Conservation (phyloP, 1,140 invertebrate genomes). For the Drosophila bifasciata region DNA sequence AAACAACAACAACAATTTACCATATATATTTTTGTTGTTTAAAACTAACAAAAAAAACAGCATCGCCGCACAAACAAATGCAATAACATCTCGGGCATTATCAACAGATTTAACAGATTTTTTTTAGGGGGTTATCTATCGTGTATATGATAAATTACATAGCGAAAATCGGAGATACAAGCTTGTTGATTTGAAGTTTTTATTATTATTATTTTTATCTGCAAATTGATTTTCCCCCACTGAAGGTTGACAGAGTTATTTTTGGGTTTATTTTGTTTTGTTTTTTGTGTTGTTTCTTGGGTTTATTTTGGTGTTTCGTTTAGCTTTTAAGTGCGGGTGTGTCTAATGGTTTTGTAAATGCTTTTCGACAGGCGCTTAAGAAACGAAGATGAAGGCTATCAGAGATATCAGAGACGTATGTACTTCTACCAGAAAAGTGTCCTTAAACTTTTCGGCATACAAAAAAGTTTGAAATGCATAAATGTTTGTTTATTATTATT, state of each 20-base stretch:
- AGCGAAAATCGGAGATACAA: conserved; percentile 21
- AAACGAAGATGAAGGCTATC: conserved; percentile 21
- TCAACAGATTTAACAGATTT: conserved; percentile 50
- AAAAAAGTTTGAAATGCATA: no score
- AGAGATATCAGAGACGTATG: no score
- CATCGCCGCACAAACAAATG: conserved; percentile 42
- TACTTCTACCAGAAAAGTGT: conserved; percentile 1
- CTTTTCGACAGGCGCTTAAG: conserved; percentile 23
- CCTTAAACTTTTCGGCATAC: conserved; percentile 32
- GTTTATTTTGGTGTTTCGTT: conserved; percentile 19
- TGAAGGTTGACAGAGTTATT: conserved; percentile 63
- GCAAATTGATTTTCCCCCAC: conserved; percentile 38
- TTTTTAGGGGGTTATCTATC: no score
- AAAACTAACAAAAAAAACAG: conserved; percentile 33
- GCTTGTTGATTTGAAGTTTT: conserved; percentile 45
- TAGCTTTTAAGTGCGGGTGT: conserved; percentile 31
- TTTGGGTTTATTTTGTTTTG: conserved; percentile 35
- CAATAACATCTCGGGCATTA: conserved; percentile 50
- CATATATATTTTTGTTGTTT: conserved; percentile 30
- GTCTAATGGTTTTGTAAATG: conserved; percentile 33
- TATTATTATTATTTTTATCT: conserved; percentile 45
- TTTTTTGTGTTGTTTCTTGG: conserved; percentile 37
- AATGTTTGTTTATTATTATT: background rate
- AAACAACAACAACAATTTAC: conserved; percentile 15
- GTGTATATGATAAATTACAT: conserved; percentile 59